Conservation (phyloP, 2,113 vertebrate genomes). For the Phylloscopus trochiloides region DNA sequence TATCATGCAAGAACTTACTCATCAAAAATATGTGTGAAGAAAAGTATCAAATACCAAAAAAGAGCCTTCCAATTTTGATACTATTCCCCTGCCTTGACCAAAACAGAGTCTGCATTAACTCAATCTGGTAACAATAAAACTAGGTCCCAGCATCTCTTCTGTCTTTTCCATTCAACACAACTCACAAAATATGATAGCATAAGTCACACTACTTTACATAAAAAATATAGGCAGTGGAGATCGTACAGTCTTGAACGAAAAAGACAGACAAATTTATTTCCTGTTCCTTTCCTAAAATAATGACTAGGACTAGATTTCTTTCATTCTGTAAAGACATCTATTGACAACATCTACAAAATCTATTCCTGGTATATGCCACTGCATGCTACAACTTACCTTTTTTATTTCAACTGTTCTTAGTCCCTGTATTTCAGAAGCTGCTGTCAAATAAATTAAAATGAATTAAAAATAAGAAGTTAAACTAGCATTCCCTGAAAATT, state of each 20-base stretch:
- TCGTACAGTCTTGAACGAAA: not conserved
- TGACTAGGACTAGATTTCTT: not conserved
- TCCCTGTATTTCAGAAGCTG: constrained; percentile 82
- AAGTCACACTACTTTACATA: not conserved
- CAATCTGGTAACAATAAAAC: not conserved
- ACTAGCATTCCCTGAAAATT: not conserved
- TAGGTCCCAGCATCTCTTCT: not conserved
- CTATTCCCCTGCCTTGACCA: not conserved
- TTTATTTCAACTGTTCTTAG: constrained; percentile 89
- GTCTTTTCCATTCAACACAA: not conserved
- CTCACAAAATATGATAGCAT: not conserved
- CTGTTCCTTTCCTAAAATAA: not conserved
- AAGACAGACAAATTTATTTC: not conserved
- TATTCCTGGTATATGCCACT: not conserved
- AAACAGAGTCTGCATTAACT: not conserved
- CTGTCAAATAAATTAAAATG: constrained; percentile 50
- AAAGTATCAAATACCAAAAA: not conserved
- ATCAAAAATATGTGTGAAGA: not conserved
- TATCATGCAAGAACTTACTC: not conserved
- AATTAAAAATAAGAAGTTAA: not conserved
- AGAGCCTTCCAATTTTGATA: not conserved
- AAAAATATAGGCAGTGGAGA: not conserved
- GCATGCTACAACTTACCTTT: constrained; percentile 75
- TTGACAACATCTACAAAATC: not conserved
- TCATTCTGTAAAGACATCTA: not conserved